A percentile compares a stretch with the other conserved stretches of the same genome.
phyloP scores from a whole-genome alignment of 2,113 vertebrate species.

The Erythrolamprus reginae region DNA sequence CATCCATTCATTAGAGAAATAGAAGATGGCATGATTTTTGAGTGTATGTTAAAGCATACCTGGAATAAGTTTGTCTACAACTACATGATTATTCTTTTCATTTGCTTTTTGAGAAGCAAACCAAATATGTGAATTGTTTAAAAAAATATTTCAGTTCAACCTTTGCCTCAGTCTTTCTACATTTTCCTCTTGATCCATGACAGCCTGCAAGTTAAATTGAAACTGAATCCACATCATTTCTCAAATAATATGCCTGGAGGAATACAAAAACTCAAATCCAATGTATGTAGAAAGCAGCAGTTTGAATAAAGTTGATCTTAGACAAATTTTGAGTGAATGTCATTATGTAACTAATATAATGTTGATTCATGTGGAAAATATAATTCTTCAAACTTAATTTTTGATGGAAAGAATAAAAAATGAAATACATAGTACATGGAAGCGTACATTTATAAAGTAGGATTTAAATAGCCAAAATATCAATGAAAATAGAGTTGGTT shows the following conservation, averaged over 20 bases:
- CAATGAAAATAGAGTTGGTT: not conserved
- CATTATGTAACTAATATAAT: not conserved
- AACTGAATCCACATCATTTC: not conserved
- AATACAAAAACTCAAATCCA: not conserved
- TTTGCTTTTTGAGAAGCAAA: constrained; percentile 17
- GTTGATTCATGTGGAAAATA: not conserved
- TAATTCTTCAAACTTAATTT: not conserved
- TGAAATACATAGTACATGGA: not conserved
- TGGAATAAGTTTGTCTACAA: not conserved
- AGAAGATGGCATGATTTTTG: not conserved
- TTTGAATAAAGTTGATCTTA: not conserved
- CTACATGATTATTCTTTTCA: constrained; percentile 5
- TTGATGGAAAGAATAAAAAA: not conserved
- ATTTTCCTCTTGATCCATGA: constrained; percentile 7
- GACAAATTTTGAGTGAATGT: constrained; percentile 25
- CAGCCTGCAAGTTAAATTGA: not conserved
- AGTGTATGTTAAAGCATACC: not conserved
- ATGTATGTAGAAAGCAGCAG: not conserved
- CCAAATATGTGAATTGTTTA: not conserved
- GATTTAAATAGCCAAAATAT: not conserved
- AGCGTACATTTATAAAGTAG: not conserved
- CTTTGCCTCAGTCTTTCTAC: not conserved
- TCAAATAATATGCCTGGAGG: not conserved
- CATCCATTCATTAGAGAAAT: constrained; percentile 10
- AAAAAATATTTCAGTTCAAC: constrained; percentile 13